These are phyloP conservation scores for Loxodonta africana DNA, from an alignment of 2,113 vertebrate species.

Conservation along the genomic window DNA sequence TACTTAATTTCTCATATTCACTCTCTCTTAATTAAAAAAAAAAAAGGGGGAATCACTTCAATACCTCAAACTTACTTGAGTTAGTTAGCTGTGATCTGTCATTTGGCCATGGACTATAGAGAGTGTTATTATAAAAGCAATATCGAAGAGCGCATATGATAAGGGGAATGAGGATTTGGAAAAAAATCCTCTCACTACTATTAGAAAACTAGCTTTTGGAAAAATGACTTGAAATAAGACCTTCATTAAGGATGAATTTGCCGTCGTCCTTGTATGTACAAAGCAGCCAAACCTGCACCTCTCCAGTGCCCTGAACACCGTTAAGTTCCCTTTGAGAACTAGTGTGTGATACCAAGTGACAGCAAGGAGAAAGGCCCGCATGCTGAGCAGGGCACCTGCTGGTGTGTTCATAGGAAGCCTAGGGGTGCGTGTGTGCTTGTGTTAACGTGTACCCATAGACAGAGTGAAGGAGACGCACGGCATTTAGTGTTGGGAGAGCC, in stretches of 20 bases:
- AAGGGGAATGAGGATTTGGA: background rate
- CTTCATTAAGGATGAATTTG: background rate
- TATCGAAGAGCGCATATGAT: background rate
- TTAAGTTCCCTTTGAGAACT: background rate
- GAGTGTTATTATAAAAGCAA: background rate
- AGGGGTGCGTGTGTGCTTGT: background rate
- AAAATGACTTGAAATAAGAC: slow-evolving; percentile 32
- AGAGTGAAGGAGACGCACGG: background rate
- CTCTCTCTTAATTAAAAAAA: slow-evolving; percentile 36
- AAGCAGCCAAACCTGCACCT: background rate
- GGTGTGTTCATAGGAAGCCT: background rate
- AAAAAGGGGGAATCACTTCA: background rate
- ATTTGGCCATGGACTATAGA: background rate
- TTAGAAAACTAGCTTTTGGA: background rate
- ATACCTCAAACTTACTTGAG: background rate
- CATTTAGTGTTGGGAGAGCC: background rate
- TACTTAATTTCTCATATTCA: slow-evolving; percentile 49
- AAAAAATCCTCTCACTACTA: background rate
- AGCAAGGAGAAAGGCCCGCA: background rate
- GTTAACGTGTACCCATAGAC: rapidly evolving
- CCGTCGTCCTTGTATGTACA: background rate
- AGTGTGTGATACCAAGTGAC: background rate
- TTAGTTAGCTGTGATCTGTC: background rate
- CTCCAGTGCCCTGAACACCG: background rate
- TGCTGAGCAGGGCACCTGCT: background rate